phyloP scores from a whole-genome alignment of 2,113 vertebrate species.

The Dromas ardeola region DNA sequence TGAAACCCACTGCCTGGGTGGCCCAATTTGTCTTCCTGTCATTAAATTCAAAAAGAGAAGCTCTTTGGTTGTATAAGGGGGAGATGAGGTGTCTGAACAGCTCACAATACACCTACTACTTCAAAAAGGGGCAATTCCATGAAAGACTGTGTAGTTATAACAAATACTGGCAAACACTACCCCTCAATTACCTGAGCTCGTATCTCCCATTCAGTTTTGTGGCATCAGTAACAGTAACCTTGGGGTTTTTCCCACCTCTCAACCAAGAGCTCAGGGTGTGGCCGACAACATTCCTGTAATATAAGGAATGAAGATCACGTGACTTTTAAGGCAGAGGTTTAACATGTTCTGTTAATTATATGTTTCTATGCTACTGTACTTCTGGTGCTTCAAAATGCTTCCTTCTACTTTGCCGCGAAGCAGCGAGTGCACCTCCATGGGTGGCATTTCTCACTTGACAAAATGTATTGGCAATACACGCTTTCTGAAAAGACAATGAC shows the following conservation, averaged over 20 bases:
- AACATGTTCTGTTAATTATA: not conserved
- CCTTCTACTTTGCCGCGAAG: not conserved
- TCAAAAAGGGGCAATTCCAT: not conserved
- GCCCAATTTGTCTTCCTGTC: not conserved
- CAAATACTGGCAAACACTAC: not conserved
- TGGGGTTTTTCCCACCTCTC: not conserved
- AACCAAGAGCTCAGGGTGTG: not conserved
- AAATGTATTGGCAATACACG: rapidly evolving
- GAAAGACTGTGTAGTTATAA: not conserved
- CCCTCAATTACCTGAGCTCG: not conserved
- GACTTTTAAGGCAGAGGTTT: not conserved
- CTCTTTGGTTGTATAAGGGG: not conserved
- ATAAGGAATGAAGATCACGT: not conserved
- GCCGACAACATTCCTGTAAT: not conserved
- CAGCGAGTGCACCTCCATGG: not conserved
- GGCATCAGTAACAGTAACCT: not conserved
- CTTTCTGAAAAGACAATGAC: not conserved
- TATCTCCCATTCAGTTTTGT: not conserved
- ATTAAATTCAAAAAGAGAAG: not conserved
- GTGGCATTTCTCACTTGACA: not conserved
- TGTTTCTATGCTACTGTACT: not conserved
- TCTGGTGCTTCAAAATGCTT: not conserved
- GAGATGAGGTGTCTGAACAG: not conserved
- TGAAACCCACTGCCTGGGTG: not conserved
- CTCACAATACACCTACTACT: not conserved